phyloP scores from a whole-genome alignment of 2,113 vertebrate genomes.

The Cairina moschata region DNA sequence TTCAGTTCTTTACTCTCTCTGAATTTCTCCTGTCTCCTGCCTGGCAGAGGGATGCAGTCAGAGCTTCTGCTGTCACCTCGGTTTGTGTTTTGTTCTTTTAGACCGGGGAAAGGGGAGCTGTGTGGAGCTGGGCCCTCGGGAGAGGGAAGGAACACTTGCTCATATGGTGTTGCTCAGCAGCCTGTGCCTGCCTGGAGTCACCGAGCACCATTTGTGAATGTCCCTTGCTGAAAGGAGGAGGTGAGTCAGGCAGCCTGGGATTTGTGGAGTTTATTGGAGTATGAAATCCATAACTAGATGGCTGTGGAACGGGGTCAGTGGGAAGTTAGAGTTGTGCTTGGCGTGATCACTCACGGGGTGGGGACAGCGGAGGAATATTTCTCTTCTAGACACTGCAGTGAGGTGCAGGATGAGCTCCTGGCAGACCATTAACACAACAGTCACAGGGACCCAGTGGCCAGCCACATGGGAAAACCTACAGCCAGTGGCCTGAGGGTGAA shows the following conservation, averaged over 20 bases:
- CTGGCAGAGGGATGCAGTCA: not conserved
- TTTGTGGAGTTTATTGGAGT: not conserved
- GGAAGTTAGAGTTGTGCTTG: not conserved
- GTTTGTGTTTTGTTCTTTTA: not conserved
- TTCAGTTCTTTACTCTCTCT: not conserved
- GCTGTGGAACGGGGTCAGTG: not conserved
- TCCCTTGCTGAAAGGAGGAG: not conserved
- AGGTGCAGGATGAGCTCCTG: not conserved
- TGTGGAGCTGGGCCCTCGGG: not conserved
- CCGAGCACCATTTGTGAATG: not conserved
- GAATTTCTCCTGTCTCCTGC: not conserved
- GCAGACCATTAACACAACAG: not conserved
- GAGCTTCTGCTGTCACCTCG: not conserved
- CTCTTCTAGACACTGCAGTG: not conserved
- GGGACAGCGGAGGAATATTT: not conserved
- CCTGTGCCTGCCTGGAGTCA: not conserved
- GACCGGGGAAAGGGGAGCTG: not conserved
- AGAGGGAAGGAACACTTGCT: not conserved
- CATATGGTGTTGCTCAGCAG: not conserved
- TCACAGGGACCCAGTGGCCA: not conserved
- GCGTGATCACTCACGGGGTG: accelerated
- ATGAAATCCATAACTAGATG: not conserved
- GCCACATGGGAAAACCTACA: not conserved
- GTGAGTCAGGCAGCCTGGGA: not conserved
- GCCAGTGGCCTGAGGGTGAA: not conserved